These are phyloP conservation scores for Philonicus albiceps DNA, from an alignment of 2,888 invertebrate genomes.

Conservation along the genomic window DNA sequence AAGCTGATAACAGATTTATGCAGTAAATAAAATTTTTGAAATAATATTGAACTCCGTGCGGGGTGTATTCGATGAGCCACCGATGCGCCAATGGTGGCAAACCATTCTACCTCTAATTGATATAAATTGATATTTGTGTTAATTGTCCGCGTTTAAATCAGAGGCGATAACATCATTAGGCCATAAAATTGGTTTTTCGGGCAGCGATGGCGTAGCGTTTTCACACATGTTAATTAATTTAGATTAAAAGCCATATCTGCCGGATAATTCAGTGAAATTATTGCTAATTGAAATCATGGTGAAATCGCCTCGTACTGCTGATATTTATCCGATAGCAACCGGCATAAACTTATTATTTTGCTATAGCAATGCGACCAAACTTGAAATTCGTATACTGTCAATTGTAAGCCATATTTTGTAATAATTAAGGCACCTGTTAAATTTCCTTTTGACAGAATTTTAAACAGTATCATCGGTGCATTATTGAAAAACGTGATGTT, in stretches of 20 bases:
- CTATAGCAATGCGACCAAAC: neutral
- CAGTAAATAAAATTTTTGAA: constrained; percentile 35
- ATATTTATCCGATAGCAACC: constrained; percentile 21
- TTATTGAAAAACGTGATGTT: neutral
- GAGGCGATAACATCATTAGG: constrained; percentile 41
- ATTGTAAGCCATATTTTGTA: neutral
- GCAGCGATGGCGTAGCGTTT: constrained; percentile 12
- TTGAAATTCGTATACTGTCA: neutral
- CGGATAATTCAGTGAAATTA: constrained; percentile 42
- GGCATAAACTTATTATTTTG: constrained; percentile 6
- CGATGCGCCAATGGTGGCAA: neutral
- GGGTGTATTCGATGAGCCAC: neutral
- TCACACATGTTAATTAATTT: constrained; percentile 44
- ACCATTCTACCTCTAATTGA: constrained; percentile 44
- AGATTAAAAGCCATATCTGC: constrained; percentile 40
- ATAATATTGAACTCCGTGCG: neutral
- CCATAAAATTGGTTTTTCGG: constrained; percentile 43
- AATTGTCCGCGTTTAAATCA: constrained; percentile 42
- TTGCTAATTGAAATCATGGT: constrained; percentile 42
- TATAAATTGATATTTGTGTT: constrained; percentile 42
- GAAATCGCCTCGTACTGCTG: neutral
- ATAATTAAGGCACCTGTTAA: constrained; percentile 24
- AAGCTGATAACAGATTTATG: constrained; percentile 40
- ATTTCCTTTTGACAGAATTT: neutral
- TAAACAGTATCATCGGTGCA: neutral